A percentile compares a stretch with the other conserved stretches of the same genome.
These are phyloP conservation scores for Antigone vipio DNA, from an alignment of 2,113 vertebrate species.

Conservation along the genomic window DNA sequence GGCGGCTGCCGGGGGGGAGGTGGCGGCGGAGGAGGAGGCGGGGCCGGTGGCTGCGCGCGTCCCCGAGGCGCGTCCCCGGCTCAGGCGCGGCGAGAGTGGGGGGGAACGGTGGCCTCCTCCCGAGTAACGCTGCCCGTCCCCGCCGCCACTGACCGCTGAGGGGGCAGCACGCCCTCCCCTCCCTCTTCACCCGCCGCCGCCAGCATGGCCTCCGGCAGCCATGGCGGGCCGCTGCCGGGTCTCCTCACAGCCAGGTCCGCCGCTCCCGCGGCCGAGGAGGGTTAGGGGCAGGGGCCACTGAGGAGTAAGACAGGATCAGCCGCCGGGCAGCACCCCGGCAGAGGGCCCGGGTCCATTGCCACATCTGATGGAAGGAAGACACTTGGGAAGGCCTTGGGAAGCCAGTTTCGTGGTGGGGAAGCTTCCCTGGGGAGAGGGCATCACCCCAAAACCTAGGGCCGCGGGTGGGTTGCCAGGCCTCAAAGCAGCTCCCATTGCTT, in stretches of 20 bases:
- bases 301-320: background rate
- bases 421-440: background rate
- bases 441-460: background rate
- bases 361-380: background rate
- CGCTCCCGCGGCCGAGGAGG: background rate
- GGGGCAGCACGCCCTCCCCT: background rate
- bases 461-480: fast-evolving
- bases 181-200: background rate
- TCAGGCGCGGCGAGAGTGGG: background rate
- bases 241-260: background rate
- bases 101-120: background rate
- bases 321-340: background rate
- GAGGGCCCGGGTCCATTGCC: background rate
- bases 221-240: no score
- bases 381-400: background rate
- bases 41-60: background rate
- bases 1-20: conserved; percentile 54
- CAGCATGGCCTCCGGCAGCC: background rate
- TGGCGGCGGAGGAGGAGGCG: background rate
- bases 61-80: background rate
- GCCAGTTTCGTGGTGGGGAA: fast-evolving
- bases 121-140: no score
- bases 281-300: fast-evolving
- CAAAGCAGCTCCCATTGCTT: fast-evolving
- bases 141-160: background rate